Conservation (phyloP, 1,140 invertebrate genomes). For the Pseudomyrmex pallidus region DNA sequence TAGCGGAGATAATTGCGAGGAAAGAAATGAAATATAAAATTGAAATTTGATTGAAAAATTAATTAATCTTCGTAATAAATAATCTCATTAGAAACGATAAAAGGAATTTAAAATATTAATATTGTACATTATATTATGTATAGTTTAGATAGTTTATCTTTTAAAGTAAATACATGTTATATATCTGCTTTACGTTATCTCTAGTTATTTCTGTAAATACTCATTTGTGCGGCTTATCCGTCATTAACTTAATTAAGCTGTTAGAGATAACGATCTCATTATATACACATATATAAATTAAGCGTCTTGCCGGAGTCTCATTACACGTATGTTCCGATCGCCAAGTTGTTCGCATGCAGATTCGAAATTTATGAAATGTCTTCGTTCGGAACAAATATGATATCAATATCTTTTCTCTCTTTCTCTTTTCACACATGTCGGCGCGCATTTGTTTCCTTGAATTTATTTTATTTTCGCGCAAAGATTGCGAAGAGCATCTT, state of each 20-base stretch:
- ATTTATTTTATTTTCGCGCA: neutral
- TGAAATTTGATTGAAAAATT: no score
- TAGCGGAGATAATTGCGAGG: no score
- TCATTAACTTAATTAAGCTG: neutral
- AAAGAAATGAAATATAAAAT: no score
- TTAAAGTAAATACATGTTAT: no score
- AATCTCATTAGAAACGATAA: no score
- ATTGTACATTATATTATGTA: no score
- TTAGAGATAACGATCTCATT: neutral
- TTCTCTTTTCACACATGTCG: neutral
- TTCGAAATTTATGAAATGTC: neutral
- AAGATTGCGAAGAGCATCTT: conserved; percentile 8
- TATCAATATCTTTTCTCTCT: no score
- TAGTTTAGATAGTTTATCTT: no score
- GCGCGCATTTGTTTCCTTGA: neutral
- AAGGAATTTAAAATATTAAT: no score
- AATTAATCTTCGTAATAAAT: no score
- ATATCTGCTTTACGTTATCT: neutral
- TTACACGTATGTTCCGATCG: neutral
- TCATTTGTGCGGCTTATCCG: neutral
- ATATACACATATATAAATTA: neutral
- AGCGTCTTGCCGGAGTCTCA: neutral
- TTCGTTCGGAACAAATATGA: neutral
- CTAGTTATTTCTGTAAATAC: neutral
- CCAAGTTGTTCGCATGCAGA: neutral